Evolutionary conservation across 2,797 vertebrate species (phyloP).

Genomic region (Poecile montanus): DNA sequence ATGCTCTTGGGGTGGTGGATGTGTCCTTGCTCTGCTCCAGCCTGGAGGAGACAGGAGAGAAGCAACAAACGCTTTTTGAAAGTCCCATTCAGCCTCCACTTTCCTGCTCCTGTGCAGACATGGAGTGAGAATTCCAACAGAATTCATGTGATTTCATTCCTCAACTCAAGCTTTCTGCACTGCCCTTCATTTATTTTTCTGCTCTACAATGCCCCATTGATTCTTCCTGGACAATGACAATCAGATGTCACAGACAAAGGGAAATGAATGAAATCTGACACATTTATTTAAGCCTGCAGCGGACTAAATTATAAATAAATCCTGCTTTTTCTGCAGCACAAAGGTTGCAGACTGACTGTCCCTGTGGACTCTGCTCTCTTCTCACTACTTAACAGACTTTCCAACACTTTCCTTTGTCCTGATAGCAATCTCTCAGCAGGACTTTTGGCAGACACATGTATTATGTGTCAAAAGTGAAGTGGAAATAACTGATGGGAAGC

Average conservation of each 20-base stretch:
- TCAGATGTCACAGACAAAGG: conserved; percentile 30
- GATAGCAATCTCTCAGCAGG: conserved; percentile 49
- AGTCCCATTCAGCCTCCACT: background rate
- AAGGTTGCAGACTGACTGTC: conserved; percentile 55
- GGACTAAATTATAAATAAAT: conserved; percentile 50
- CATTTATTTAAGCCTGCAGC: conserved; percentile 30
- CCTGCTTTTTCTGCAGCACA: conserved; percentile 33
- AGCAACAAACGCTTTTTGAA: background rate
- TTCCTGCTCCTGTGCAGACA: background rate
- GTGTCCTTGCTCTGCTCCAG: background rate
- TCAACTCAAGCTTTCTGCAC: background rate
- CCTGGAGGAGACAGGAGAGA: background rate
- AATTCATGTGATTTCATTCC: background rate
- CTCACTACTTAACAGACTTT: conserved; percentile 41
- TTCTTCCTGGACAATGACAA: background rate
- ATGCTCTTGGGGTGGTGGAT: background rate
- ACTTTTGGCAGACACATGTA: conserved; percentile 40
- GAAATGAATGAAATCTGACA: conserved; percentile 45
- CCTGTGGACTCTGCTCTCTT: background rate
- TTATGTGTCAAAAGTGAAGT: conserved; percentile 37
- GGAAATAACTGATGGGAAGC: conserved; percentile 48
- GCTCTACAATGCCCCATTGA: background rate
- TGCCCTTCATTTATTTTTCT: background rate
- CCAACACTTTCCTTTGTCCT: conserved; percentile 52
- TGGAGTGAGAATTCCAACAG: background rate